Evolutionary conservation across 1,140 invertebrate species (phyloP).

Genomic region (Lasioglossum baleicum): DNA sequence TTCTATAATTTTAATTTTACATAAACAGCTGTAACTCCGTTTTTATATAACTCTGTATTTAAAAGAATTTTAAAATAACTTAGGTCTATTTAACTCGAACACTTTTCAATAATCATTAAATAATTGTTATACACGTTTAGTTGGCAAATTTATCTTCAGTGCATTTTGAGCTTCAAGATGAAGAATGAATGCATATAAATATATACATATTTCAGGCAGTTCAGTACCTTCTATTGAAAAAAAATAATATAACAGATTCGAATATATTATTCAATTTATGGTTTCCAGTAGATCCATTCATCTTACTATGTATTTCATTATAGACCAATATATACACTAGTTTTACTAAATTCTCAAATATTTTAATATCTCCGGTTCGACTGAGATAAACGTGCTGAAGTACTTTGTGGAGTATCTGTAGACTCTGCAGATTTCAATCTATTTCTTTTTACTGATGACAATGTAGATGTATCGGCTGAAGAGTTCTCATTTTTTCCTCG

Average conservation of each 20-base stretch:
- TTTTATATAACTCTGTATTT: not conserved
- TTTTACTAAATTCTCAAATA: not conserved
- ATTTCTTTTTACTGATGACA: conserved; percentile 25
- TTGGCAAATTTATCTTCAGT: too few relatives aligned
- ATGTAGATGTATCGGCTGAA: not conserved
- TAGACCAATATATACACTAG: not conserved
- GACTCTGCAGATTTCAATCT: not conserved
- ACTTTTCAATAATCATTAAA: not conserved
- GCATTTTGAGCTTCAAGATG: too few relatives aligned
- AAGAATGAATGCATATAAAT: too few relatives aligned
- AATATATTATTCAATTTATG: too few relatives aligned
- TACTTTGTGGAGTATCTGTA: not conserved
- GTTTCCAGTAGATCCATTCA: too few relatives aligned
- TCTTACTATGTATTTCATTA: too few relatives aligned
- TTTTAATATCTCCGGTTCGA: conserved; percentile 15
- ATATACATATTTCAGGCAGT: too few relatives aligned
- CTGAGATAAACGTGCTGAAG: conserved; percentile 33
- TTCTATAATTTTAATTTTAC: conserved; percentile 15
- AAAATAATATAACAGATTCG: too few relatives aligned
- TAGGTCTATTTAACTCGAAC: not conserved
- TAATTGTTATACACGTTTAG: not conserved
- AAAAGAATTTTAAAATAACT: not conserved
- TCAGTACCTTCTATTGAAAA: too few relatives aligned
- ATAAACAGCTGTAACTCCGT: not conserved
- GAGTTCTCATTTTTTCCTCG: not conserved